phyloP scores from a whole-genome alignment of 2,888 invertebrate genomes.

The Colostygia pectinataria region DNA sequence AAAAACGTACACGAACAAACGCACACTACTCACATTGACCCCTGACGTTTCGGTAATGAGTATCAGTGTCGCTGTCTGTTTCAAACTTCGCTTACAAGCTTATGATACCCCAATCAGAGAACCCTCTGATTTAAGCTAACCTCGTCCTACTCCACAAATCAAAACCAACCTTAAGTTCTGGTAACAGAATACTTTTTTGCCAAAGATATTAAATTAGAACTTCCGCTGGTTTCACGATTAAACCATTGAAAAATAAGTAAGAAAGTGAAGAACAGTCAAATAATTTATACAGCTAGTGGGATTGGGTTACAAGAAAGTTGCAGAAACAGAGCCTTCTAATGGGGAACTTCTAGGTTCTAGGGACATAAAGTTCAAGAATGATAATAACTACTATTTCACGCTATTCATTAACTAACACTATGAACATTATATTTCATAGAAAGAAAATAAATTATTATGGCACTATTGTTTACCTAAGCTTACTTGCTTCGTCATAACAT shows the following conservation, averaged over 20 bases:
- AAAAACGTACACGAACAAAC: constrained; percentile 22
- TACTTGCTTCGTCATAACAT: too few species aligned
- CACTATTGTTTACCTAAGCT: too few species aligned
- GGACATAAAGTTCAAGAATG: too few species aligned
- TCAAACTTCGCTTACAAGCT: constrained; percentile 67
- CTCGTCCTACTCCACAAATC: constrained; percentile 18
- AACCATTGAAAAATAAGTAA: constrained; percentile 5
- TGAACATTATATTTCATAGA: too few species aligned
- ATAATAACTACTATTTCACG: too few species aligned
- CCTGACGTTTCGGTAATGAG: constrained; percentile 61
- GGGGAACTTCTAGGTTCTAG: too few species aligned
- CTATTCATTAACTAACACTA: too few species aligned
- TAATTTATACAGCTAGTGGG: not conserved
- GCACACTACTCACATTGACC: constrained; percentile 41
- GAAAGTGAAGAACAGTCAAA: constrained; percentile 3
- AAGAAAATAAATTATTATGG: too few species aligned
- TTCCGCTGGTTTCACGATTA: constrained; percentile 5
- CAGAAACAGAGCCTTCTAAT: too few species aligned
- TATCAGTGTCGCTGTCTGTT: constrained; percentile 65
- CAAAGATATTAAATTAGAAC: not conserved
- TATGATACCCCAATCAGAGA: constrained; percentile 70
- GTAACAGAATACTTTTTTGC: constrained; percentile 8
- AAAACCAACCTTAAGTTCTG: constrained; percentile 37
- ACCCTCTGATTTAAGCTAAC: constrained; percentile 61
- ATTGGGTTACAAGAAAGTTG: constrained; percentile 1